Percentiles rank a stretch among this genome's conserved stretches.
phyloP scores from a whole-genome alignment of 2,888 invertebrate genomes.

The Andrena bucephala region DNA sequence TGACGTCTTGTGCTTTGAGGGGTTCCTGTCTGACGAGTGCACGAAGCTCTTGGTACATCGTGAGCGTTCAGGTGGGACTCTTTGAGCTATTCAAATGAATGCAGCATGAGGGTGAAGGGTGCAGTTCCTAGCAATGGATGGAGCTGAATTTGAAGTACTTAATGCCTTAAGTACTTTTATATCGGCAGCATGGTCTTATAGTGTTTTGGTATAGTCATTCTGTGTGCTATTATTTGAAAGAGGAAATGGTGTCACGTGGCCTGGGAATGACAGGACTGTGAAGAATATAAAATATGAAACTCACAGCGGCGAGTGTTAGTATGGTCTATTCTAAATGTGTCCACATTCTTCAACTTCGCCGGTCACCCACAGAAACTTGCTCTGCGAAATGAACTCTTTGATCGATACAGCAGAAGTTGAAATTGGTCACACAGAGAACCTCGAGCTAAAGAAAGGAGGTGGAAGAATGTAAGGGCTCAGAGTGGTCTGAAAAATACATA shows the following conservation, averaged over 20 bases:
- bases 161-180: neutral
- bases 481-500: neutral
- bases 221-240: neutral
- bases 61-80: no score
- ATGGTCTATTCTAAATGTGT: neutral
- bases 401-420: neutral
- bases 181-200: neutral
- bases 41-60: neutral
- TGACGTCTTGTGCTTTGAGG: neutral
- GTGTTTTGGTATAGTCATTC: neutral
- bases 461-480: neutral
- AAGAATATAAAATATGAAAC: slow-evolving; percentile 9
- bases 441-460: neutral
- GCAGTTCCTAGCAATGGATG: no score
- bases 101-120: no score
- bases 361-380: neutral
- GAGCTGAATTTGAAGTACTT: neutral
- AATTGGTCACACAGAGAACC: neutral
- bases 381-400: neutral
- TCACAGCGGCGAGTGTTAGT: neutral
- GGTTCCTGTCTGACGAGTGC: no score
- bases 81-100: no score
- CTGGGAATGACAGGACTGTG: neutral
- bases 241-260: neutral
- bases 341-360: neutral